These are phyloP conservation scores for Cervus canadensis DNA, from an alignment of 2,113 vertebrate genomes.

Conservation along the genomic window DNA sequence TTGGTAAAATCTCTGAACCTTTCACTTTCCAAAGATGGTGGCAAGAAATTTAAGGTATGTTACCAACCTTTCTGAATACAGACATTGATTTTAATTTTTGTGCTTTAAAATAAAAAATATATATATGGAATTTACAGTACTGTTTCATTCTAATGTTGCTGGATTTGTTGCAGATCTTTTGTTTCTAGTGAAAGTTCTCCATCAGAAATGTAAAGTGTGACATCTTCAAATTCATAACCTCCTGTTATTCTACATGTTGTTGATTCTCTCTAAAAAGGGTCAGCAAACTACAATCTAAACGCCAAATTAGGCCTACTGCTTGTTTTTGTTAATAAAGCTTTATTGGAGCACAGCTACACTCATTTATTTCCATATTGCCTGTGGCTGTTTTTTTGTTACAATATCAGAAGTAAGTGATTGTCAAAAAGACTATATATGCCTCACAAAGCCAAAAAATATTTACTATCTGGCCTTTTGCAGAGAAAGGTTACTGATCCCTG, in stretches of 20 bases:
- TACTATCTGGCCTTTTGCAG: neutral
- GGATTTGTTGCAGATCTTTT: conserved; percentile 6
- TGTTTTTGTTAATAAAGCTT: neutral
- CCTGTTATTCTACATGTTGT: neutral
- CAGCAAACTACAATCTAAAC: neutral
- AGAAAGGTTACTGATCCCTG: neutral
- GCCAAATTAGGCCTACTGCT: neutral
- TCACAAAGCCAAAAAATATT: neutral
- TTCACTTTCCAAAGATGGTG: conserved; percentile 82
- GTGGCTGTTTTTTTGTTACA: neutral
- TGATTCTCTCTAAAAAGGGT: neutral
- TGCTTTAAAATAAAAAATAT: neutral
- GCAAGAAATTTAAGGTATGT: conserved; percentile 88
- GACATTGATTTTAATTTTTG: neutral
- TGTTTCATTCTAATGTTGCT: neutral
- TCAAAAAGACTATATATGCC: neutral
- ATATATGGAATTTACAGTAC: neutral
- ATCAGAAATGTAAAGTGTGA: neutral
- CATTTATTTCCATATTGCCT: neutral
- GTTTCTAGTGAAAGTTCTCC: conserved; percentile 10
- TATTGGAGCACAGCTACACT: neutral
- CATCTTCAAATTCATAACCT: neutral
- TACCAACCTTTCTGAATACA: conserved; percentile 13
- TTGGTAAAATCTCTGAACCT: conserved; percentile 84
- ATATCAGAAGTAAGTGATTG: neutral